Base-by-base conservation (phyloP, 2,888 invertebrate genomes). In the Drosophila tanythrix region DNA sequence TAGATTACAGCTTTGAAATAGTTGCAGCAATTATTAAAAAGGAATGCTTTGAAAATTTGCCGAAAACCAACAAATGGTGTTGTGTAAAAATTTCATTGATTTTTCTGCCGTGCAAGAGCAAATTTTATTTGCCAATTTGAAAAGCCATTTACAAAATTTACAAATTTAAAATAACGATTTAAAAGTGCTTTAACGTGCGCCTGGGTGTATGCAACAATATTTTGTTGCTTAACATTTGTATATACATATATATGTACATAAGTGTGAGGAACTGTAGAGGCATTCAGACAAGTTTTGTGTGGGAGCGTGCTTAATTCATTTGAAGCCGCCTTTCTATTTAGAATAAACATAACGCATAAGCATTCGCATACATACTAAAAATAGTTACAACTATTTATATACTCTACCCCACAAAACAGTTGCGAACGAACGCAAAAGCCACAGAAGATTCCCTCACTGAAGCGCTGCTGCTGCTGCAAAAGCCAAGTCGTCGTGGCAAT, bases 1-100 rank as follows among this genome's bases (percentile, higher is more conserved):
- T 13, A 25, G 15, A 36, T n/a, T 10, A 48, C 29, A 35, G 15
- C 21, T 33, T 13, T 18, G 6, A 53, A n/a, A 36, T 36, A 35
- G n/a, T 43, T 48, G 8, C 7, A 1, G 21, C 51, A 58, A 53
- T 58, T 33, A 33, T 58, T 53, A 3, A 65, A 11, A 67, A 61
- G 27, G 27, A 53, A 74, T 58, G 21, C 38, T 50, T 46, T 40
- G 29, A 56, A 65, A 62, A 67, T 31, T 72, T 78, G 48, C 29
- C 51, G 40, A 33, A 27, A 58, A n/a, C 53, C 43, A 57, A 48
- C 69, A 53, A 80, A 70, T 60, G 52, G 78, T 90, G 81, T 79
- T 83, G 85, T 88, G 85, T 76, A 79, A 85, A 80, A 89, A 75
- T 84, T 79, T 90, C 90, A 90, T 91, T 91, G 91, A 89, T 90